Conservation (phyloP, 2,113 vertebrate genomes). For the Piaya cayana region DNA sequence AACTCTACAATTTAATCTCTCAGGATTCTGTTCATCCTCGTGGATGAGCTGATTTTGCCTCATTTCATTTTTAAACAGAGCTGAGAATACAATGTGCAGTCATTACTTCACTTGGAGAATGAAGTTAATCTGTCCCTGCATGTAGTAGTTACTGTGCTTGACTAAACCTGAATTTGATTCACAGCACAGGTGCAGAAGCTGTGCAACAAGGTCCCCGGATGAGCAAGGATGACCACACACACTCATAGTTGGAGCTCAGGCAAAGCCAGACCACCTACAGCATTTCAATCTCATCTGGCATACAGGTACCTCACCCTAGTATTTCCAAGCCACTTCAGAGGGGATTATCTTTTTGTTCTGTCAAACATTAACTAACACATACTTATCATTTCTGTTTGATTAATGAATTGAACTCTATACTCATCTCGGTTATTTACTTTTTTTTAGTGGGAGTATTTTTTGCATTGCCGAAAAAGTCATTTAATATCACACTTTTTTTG, state of each 20-base stretch:
- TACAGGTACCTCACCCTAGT: too few species aligned
- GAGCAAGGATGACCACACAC: not conserved
- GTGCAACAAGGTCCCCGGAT: not conserved
- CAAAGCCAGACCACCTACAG: not conserved
- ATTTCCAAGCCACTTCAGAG: not conserved
- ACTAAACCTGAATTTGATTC: not conserved
- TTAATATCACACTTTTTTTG: not conserved
- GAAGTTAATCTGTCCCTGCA: not conserved
- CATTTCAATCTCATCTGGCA: accelerated
- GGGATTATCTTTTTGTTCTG: not conserved
- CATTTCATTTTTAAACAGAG: not conserved
- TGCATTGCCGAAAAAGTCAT: not conserved
- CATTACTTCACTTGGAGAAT: not conserved
- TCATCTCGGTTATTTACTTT: not conserved
- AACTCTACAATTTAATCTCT: not conserved
- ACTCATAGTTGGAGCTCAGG: not conserved
- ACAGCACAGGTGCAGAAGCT: not conserved
- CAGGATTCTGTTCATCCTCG: not conserved
- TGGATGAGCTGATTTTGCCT: not conserved
- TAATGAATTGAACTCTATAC: not conserved
- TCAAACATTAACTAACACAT: not conserved
- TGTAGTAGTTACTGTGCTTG: not conserved
- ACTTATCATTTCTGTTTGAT: not conserved
- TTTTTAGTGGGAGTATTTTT: not conserved
- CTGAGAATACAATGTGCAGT: accelerated